Percentiles rank a stretch among this genome's conserved stretches.
Conservation (phyloP, 2,797 vertebrate genomes). For the Characodon lateralis region DNA sequence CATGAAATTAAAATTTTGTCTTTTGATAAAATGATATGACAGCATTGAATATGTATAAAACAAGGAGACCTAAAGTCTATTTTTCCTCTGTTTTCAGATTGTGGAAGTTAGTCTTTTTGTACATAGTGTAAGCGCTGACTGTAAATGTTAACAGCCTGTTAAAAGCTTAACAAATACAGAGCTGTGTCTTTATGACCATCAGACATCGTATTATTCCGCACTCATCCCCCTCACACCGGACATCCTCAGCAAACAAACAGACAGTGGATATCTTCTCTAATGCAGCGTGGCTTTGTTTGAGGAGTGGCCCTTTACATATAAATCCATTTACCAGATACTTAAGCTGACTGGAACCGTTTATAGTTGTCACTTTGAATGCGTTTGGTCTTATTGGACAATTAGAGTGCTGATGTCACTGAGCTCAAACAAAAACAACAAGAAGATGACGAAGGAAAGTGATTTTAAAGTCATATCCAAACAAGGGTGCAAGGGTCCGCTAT, state of each 20-base stretch:
- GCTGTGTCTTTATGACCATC: conserved; percentile 72
- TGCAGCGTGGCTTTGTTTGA: conserved; percentile 67
- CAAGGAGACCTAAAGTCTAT: background rate
- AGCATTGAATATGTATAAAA: background rate
- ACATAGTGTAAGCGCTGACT: conserved; percentile 26
- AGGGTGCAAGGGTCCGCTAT: background rate
- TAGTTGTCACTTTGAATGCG: conserved; percentile 56
- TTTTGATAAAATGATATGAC: background rate
- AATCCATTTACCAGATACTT: conserved; percentile 52
- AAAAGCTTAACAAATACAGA: conserved; percentile 85
- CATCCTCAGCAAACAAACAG: conserved; percentile 81
- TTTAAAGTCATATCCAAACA: background rate
- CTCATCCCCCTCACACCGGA: conserved; percentile 64
- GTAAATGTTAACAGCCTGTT: conserved; percentile 79
- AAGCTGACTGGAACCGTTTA: conserved; percentile 44
- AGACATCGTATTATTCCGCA: conserved; percentile 53
- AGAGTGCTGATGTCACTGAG: background rate
- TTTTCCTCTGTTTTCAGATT: conserved; percentile 16
- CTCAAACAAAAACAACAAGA: background rate
- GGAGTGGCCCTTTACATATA: conserved; percentile 44
- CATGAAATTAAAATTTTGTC: background rate
- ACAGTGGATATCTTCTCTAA: conserved; percentile 62
- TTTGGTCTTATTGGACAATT: conserved; percentile 35
- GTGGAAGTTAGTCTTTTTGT: conserved; percentile 48
- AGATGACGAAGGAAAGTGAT: background rate